Conservation (phyloP, 2,797 vertebrate species). For the Poeciliopsis paucimaculata region DNA sequence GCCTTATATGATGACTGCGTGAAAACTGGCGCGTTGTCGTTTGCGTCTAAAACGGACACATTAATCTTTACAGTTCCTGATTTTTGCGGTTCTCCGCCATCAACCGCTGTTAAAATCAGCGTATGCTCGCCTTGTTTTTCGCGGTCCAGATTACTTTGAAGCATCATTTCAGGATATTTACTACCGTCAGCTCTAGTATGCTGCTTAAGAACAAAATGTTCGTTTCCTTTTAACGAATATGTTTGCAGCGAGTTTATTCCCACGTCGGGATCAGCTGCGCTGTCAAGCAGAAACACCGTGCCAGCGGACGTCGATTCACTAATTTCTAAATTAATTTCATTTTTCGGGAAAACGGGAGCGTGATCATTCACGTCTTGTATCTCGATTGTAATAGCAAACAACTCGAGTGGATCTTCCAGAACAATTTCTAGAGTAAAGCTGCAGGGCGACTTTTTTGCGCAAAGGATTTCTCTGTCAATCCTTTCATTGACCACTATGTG, state of each 20-base stretch:
- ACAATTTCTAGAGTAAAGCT: slow-evolving; percentile 75
- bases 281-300: slow-evolving; percentile 71
- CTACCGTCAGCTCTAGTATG: slow-evolving; percentile 61
- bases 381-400: slow-evolving; percentile 71
- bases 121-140: slow-evolving; percentile 61
- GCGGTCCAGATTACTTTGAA: slow-evolving; percentile 69
- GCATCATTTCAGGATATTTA: slow-evolving; percentile 72
- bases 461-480: slow-evolving; percentile 81
- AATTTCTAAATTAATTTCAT: slow-evolving; percentile 70
- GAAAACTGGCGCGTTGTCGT: slow-evolving; percentile 70
- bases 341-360: slow-evolving; percentile 68
- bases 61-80: slow-evolving; percentile 70
- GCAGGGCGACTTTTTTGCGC: slow-evolving; percentile 73
- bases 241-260: slow-evolving; percentile 74
- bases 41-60: slow-evolving; percentile 69
- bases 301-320: slow-evolving; percentile 67
- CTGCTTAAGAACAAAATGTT: slow-evolving; percentile 70
- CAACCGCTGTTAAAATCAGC: slow-evolving; percentile 64
- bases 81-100: slow-evolving; percentile 68
- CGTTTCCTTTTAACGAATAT: slow-evolving; percentile 70
- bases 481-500: slow-evolving; percentile 81
- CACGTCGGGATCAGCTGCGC: slow-evolving; percentile 76
- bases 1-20: slow-evolving; percentile 57
- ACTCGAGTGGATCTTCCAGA: slow-evolving; percentile 74
- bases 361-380: slow-evolving; percentile 80